These are phyloP conservation scores for Atta cephalotes DNA, from an alignment of 1,140 invertebrate genomes.

Conservation along the genomic window DNA sequence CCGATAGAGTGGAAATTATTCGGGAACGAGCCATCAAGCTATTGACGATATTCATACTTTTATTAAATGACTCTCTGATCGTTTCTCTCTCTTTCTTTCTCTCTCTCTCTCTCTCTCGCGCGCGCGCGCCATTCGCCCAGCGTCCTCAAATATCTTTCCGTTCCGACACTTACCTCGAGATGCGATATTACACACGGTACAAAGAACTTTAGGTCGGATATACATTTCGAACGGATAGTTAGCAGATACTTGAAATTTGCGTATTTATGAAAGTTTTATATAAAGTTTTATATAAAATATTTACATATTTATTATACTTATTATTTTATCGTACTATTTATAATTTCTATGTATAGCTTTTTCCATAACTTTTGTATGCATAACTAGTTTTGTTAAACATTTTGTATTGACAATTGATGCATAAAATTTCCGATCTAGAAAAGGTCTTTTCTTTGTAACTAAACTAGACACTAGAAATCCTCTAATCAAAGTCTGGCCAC, in stretches of 20 bases:
- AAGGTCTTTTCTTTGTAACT: too few relatives aligned
- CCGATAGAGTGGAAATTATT: slow-evolving; percentile 86
- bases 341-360: background rate
- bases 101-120: too few relatives aligned
- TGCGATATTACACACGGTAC: slow-evolving; percentile 36
- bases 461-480: too few relatives aligned
- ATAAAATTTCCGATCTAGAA: too few relatives aligned
- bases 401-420: background rate
- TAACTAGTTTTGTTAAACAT: background rate
- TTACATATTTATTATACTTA: background rate
- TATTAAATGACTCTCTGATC: slow-evolving; percentile 84
- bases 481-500: too few relatives aligned
- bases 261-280: background rate
- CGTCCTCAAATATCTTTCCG: slow-evolving; percentile 43
- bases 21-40: slow-evolving; percentile 83
- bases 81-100: slow-evolving; percentile 10
- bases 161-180: slow-evolving; percentile 48
- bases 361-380: background rate
- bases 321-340: background rate
- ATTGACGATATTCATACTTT: slow-evolving; percentile 87
- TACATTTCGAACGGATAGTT: slow-evolving; percentile 28
- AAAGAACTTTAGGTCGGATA: slow-evolving; percentile 4
- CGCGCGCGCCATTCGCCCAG: background rate
- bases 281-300: background rate
- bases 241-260: background rate